Conservation (phyloP, 1,140 invertebrate species). For the Ptiloglossa arizonensis region DNA sequence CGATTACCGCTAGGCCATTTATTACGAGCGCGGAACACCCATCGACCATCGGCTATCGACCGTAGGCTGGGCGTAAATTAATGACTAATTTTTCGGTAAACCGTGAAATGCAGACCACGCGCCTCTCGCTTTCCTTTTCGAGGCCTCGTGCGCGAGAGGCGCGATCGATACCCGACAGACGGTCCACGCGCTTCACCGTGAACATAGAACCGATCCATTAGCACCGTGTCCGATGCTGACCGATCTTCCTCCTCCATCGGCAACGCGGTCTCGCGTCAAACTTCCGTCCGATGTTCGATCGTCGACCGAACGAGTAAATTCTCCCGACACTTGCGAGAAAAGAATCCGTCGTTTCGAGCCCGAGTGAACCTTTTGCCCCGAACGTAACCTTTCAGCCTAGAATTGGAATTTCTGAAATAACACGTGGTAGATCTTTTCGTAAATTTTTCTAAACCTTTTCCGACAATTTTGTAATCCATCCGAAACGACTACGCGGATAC, state of each 20-base stretch:
- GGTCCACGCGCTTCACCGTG: slow-evolving; percentile 72
- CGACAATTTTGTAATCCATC: too few species aligned
- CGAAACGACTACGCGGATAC: too few species aligned
- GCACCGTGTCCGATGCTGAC: slow-evolving; percentile 62
- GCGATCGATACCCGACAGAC: slow-evolving; percentile 71
- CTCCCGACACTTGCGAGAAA: too few species aligned
- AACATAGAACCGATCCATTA: slow-evolving; percentile 76
- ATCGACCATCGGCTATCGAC: slow-evolving; percentile 39
- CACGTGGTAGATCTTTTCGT: too few species aligned
- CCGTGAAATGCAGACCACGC: slow-evolving; percentile 76
- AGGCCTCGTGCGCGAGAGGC: slow-evolving; percentile 43
- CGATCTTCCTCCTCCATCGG: slow-evolving; percentile 26
- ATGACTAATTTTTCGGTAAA: slow-evolving; percentile 78
- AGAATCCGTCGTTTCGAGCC: too few species aligned
- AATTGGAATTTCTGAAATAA: too few species aligned
- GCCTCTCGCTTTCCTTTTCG: slow-evolving; percentile 58
- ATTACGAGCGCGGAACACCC: slow-evolving; percentile 64
- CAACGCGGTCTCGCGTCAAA: background rate
- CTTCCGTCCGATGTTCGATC: background rate
- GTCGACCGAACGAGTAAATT: background rate
- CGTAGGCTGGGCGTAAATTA: slow-evolving; percentile 73
- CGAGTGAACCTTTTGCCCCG: too few species aligned
- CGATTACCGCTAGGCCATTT: slow-evolving; percentile 61
- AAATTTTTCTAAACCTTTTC: too few species aligned
- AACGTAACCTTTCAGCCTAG: too few species aligned